These are phyloP conservation scores for Apeira syringaria DNA, from an alignment of 2,888 invertebrate species.

Conservation along the genomic window DNA sequence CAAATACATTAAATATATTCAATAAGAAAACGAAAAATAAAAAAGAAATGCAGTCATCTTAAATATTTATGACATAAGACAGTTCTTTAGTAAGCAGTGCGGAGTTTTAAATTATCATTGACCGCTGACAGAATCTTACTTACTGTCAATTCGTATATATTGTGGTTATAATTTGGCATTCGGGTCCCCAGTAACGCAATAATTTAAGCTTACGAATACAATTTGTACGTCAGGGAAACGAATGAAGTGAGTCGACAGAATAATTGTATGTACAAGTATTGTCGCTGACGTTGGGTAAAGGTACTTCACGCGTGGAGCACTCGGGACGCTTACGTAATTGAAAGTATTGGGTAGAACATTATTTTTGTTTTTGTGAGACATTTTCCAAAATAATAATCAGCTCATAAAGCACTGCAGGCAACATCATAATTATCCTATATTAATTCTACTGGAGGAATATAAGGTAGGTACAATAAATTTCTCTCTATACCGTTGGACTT, in stretches of 20 bases:
- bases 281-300: conserved; percentile 40
- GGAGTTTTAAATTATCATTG: too few species aligned
- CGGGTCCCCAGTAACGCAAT: conserved; percentile 49
- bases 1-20: too few species aligned
- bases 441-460: too few species aligned
- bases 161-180: conserved; percentile 47
- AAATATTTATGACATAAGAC: too few species aligned
- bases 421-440: too few species aligned
- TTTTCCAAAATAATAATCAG: too few species aligned
- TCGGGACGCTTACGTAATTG: conserved; percentile 21
- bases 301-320: conserved; percentile 11
- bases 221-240: conserved; percentile 66
- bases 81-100: too few species aligned
- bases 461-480: too few species aligned
- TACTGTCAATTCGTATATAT: conserved; percentile 6
- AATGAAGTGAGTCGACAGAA: conserved; percentile 65
- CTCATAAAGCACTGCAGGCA: too few species aligned
- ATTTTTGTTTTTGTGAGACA: not conserved
- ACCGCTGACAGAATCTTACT: not conserved
- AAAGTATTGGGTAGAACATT: conserved; percentile 8
- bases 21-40: too few species aligned
- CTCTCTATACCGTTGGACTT: too few species aligned
- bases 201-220: conserved; percentile 69
- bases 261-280: conserved; percentile 53
- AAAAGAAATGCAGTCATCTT: too few species aligned